These are phyloP conservation scores for Anniella stebbinsi DNA, from an alignment of 2,797 vertebrate species.

Conservation along the genomic window DNA sequence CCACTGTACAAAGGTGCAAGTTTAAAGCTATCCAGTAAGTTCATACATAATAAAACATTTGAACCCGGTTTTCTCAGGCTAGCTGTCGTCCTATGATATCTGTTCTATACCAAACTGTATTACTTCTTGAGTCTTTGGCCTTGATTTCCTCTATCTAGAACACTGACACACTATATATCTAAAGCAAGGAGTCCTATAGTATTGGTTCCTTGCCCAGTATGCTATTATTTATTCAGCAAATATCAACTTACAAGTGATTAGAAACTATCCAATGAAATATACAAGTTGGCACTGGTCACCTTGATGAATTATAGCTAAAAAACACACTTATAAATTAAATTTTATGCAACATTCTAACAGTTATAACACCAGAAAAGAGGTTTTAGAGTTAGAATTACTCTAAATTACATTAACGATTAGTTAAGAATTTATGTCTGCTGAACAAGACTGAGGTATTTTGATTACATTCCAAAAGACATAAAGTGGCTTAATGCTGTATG, in stretches of 20 bases:
- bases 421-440: background rate
- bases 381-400: background rate
- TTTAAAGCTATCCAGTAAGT: background rate
- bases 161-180: background rate
- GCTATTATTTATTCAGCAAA: background rate
- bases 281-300: background rate
- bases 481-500: background rate
- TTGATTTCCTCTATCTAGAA: background rate
- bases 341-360: background rate
- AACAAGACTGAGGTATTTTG: background rate
- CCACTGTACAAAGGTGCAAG: background rate
- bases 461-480: slow-evolving; percentile 9
- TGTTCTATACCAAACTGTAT: background rate
- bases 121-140: background rate
- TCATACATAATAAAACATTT: background rate
- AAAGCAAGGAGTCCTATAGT: background rate
- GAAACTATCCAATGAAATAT: background rate
- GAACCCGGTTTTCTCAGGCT: background rate
- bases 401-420: background rate
- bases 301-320: background rate
- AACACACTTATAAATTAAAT: background rate
- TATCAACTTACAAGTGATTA: background rate
- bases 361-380: background rate
- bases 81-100: background rate
- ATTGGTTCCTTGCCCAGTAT: background rate